A percentile compares a stretch with the other conserved stretches of the same genome.
phyloP scores from a whole-genome alignment of 92 coral and sea anemone species.

The Porites divaricata region DNA sequence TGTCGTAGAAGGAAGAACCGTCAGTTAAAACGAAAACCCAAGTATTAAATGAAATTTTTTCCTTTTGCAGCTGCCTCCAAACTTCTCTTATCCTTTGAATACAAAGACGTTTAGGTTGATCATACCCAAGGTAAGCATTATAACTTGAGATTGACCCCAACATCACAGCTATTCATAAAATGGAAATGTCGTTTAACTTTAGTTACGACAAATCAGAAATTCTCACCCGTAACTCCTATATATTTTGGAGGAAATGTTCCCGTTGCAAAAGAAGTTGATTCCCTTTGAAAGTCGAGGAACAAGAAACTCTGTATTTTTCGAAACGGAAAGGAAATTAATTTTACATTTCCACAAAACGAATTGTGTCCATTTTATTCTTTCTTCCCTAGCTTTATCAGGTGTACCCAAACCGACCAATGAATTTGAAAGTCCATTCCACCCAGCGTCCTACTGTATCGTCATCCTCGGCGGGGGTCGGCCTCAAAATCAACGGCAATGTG shows the following conservation, averaged over 20 bases:
- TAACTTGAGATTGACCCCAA: too few relatives aligned
- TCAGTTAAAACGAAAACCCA: not conserved
- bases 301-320: too few relatives aligned
- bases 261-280: too few relatives aligned
- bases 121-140: constrained; percentile 69
- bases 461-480: constrained; percentile 63
- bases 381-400: constrained; percentile 66
- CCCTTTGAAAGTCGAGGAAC: too few relatives aligned
- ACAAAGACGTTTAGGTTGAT: constrained; percentile 80
- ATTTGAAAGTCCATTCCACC: constrained; percentile 76
- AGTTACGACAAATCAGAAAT: too few relatives aligned
- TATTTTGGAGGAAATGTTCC: too few relatives aligned
- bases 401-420: constrained; percentile 88
- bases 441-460: constrained; percentile 72
- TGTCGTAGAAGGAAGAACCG: not conserved
- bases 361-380: not conserved
- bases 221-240: too few relatives aligned
- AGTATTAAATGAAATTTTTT: not conserved
- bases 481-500: constrained; percentile 73
- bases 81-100: constrained; percentile 82
- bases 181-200: too few relatives aligned
- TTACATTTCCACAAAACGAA: too few relatives aligned
- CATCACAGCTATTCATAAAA: too few relatives aligned
- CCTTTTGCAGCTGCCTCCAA: constrained; percentile 73
- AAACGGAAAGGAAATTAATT: too few relatives aligned